phyloP scores from a whole-genome alignment of 2,113 vertebrate genomes.

The Dissostichus mawsoni region DNA sequence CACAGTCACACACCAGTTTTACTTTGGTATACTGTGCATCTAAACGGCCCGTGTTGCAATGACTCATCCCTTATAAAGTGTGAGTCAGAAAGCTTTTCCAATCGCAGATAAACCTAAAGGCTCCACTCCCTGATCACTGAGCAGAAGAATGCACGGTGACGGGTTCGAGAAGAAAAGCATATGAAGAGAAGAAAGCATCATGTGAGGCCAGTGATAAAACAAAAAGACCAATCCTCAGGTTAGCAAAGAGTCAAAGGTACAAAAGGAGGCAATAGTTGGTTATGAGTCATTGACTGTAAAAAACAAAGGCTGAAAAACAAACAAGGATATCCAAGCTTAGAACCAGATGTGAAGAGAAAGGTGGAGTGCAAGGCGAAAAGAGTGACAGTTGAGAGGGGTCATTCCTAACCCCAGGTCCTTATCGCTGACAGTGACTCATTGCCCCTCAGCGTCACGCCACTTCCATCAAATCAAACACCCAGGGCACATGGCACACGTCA shows the following conservation, averaged over 20 bases:
- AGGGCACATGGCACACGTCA: slow-evolving; percentile 44
- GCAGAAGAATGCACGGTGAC: slow-evolving; percentile 19
- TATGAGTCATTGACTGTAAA: slow-evolving; percentile 56
- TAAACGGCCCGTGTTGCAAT: slow-evolving; percentile 70
- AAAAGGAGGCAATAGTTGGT: slow-evolving; percentile 34
- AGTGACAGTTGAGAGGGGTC: slow-evolving; percentile 55
- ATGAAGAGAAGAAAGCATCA: slow-evolving; percentile 8
- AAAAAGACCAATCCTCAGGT: slow-evolving; percentile 3
- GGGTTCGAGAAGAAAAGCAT: not conserved
- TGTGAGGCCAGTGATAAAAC: not conserved
- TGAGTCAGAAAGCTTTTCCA: slow-evolving; percentile 75
- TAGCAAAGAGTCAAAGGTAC: slow-evolving; percentile 37
- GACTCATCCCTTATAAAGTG: slow-evolving; percentile 79
- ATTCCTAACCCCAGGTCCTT: slow-evolving; percentile 53
- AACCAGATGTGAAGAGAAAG: slow-evolving; percentile 50
- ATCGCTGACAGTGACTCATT: slow-evolving; percentile 69
- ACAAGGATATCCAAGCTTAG: slow-evolving; percentile 38
- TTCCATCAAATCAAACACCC: slow-evolving; percentile 55
- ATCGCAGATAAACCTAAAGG: slow-evolving; percentile 64
- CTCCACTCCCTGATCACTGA: slow-evolving; percentile 64
- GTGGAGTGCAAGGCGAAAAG: not conserved
- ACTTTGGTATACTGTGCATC: slow-evolving; percentile 51
- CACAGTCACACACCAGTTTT: slow-evolving; percentile 46
- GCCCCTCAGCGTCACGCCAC: slow-evolving; percentile 43
- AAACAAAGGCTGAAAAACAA: slow-evolving; percentile 50